These are phyloP conservation scores for Pantherophis vulpinus DNA, from an alignment of 2,797 vertebrate genomes.

Conservation along the genomic window DNA sequence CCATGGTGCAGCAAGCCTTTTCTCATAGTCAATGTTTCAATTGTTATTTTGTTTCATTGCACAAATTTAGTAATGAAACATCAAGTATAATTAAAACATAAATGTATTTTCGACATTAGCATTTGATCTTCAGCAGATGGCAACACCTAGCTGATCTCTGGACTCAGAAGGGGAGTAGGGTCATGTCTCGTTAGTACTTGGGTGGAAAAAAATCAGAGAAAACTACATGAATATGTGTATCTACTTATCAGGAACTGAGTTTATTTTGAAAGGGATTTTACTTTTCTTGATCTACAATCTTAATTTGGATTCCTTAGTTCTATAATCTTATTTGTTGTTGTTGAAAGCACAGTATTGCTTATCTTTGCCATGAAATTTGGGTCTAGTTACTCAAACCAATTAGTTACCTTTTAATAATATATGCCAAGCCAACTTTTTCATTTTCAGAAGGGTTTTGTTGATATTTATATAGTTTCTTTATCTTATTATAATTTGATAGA, in stretches of 20 bases:
- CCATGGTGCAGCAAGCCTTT: background rate
- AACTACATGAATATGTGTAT: background rate
- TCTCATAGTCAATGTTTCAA: background rate
- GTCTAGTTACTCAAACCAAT: background rate
- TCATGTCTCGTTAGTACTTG: background rate
- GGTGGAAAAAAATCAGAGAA: background rate
- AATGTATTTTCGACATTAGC: background rate
- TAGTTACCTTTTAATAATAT: background rate
- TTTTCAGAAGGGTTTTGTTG: background rate
- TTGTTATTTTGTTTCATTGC: background rate
- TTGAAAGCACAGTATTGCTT: no score
- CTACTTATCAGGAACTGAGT: background rate
- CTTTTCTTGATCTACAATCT: background rate
- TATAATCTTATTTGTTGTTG: background rate
- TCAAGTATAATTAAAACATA: background rate
- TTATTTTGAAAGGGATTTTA: background rate
- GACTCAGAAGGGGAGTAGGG: background rate
- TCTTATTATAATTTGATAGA: background rate
- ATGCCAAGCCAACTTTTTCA: background rate
- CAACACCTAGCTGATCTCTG: background rate
- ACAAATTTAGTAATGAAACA: background rate
- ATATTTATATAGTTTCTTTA: background rate
- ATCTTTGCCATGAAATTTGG: background rate
- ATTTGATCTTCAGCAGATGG: background rate
- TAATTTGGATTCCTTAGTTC: background rate